These are phyloP conservation scores for Aphelenchoides fujianensis DNA, from an alignment of 1,140 invertebrate genomes.

Conservation along the genomic window DNA sequence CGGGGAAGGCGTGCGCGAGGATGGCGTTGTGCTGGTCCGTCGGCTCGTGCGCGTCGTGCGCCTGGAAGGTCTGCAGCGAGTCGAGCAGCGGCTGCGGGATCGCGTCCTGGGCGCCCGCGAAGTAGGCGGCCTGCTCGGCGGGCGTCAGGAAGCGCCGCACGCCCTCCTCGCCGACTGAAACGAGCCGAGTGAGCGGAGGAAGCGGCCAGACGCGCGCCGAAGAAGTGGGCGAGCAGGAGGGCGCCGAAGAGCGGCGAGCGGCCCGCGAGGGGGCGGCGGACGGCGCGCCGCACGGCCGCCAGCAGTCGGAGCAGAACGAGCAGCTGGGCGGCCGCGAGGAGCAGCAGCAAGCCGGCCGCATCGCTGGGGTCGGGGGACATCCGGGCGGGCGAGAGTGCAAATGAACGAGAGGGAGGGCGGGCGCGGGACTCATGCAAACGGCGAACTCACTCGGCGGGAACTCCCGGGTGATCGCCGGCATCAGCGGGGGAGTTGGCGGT, in stretches of 20 bases:
- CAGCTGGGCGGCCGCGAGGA: neutral
- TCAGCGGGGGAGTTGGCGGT: too few species aligned
- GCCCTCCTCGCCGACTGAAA: neutral
- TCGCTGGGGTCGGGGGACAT: too few species aligned
- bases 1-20: conserved; percentile 10
- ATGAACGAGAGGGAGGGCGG: too few species aligned
- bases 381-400: too few species aligned
- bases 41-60: neutral
- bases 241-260: neutral
- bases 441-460: too few species aligned
- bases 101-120: neutral
- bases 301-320: neutral
- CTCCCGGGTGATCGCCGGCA: too few species aligned
- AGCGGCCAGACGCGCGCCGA: neutral
- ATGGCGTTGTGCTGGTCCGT: neutral
- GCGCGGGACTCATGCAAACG: too few species aligned
- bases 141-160: neutral
- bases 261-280: neutral
- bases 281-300: neutral
- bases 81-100: conserved; percentile 1
- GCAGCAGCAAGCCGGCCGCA: too few species aligned
- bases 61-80: neutral
- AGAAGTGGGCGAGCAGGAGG: neutral
- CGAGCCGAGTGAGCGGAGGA: too few species aligned
- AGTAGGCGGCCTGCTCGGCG: neutral